Evolutionary conservation across 2,113 vertebrate species (phyloP).

Genomic region (Nothobranchius kuhntae): DNA sequence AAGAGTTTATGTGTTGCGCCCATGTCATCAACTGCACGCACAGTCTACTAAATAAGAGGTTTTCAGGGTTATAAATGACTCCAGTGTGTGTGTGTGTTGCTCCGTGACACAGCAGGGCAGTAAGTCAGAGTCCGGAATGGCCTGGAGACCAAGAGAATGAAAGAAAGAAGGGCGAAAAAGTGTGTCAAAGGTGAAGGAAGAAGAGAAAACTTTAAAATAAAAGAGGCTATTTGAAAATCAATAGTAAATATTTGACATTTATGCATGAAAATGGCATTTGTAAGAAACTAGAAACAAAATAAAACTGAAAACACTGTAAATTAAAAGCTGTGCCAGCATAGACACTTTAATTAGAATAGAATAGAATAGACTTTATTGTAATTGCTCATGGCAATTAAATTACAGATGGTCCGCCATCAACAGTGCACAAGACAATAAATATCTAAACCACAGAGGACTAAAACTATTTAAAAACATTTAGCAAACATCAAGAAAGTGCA

Average conservation of each 20-base stretch:
- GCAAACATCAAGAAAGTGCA: too few species aligned
- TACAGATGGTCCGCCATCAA: too few species aligned
- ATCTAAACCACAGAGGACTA: too few species aligned
- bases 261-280: not conserved
- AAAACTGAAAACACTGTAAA: too few species aligned
- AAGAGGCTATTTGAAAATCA: not conserved
- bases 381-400: too few species aligned
- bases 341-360: too few species aligned
- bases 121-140: slow-evolving; percentile 47
- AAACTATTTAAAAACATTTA: too few species aligned
- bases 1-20: not conserved
- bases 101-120: slow-evolving; percentile 49
- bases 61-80: slow-evolving; percentile 40
- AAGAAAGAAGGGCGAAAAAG: not conserved
- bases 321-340: too few species aligned
- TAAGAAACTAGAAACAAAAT: too few species aligned
- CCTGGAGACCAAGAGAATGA: slow-evolving; percentile 23
- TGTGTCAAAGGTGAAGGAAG: not conserved
- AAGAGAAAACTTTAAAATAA: not conserved
- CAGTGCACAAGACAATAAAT: too few species aligned
- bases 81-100: slow-evolving; percentile 15
- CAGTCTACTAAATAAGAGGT: slow-evolving; percentile 31
- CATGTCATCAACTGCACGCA: not conserved
- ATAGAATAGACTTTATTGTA: too few species aligned
- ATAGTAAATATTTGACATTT: not conserved